A percentile compares a stretch with the other conserved stretches of the same genome.
These are phyloP conservation scores for Polypedilum vanderplanki DNA, from an alignment of 1,140 invertebrate species.

Conservation along the genomic window DNA sequence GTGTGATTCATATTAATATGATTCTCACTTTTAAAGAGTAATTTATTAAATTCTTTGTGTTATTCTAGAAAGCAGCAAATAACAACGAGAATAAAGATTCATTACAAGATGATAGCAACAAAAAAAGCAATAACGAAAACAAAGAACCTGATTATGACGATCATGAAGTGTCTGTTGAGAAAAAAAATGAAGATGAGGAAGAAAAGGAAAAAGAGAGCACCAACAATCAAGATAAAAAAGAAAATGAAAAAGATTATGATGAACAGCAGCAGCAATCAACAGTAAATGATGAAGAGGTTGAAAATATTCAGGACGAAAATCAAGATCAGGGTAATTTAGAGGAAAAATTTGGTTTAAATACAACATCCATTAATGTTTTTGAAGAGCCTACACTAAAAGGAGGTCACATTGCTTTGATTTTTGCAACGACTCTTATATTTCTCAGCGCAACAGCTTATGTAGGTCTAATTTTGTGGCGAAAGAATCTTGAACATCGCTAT, in stretches of 20 bases:
- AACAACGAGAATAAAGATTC: no score
- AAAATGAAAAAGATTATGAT: background rate
- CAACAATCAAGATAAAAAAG: background rate
- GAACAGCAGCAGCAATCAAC: background rate
- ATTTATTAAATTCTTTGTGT: no score
- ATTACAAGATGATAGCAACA: no score
- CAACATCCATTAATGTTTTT: constrained; percentile 8
- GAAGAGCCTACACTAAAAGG: background rate
- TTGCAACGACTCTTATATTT: background rate
- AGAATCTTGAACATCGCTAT: background rate
- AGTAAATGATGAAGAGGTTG: background rate
- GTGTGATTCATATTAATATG: no score
- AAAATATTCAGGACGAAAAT: background rate
- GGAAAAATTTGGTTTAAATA: background rate
- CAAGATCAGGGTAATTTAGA: background rate
- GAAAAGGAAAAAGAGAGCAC: background rate
- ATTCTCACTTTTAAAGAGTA: no score
- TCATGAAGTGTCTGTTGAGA: background rate
- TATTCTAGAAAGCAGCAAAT: no score
- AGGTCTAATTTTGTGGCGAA: background rate
- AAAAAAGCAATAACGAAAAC: background rate
- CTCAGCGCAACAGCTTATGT: background rate
- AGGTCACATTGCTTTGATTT: background rate
- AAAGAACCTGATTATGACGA: background rate
- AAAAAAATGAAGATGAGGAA: background rate